These are phyloP conservation scores for Microtus richardsoni DNA, from an alignment of 2,113 vertebrate species.

Conservation along the genomic window DNA sequence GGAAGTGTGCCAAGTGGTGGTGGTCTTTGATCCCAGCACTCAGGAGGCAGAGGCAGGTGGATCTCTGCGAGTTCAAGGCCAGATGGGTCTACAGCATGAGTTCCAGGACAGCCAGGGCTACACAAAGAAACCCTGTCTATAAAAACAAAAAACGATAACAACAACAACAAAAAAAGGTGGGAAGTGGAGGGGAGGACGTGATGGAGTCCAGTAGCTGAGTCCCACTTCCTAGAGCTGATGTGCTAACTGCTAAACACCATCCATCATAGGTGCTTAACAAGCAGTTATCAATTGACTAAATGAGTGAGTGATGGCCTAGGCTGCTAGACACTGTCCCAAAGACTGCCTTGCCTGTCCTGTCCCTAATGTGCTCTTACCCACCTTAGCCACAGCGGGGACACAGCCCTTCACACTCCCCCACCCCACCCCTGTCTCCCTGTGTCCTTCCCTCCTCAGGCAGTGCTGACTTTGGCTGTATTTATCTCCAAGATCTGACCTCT, in stretches of 20 bases:
- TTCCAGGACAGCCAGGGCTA: not conserved
- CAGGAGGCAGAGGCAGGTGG: not conserved
- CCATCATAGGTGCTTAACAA: not conserved
- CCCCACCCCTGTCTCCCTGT: not conserved
- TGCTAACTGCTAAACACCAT: not conserved
- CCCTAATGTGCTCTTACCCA: not conserved
- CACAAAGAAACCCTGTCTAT: not conserved
- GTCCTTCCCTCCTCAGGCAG: not conserved
- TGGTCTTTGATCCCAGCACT: no score
- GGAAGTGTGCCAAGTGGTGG: no score
- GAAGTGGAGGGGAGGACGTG: not conserved
- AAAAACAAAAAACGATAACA: no score
- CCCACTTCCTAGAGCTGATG: slow-evolving; percentile 9
- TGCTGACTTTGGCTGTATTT: slow-evolving; percentile 33
- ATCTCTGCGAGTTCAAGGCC: not conserved
- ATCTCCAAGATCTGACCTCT: slow-evolving; percentile 59
- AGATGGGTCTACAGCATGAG: not conserved
- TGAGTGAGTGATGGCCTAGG: not conserved
- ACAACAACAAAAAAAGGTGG: no score
- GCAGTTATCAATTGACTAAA: not conserved
- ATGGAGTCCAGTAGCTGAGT: not conserved
- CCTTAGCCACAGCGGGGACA: not conserved
- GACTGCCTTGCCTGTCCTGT: not conserved
- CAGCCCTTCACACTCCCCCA: not conserved
- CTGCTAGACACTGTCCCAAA: not conserved